These are phyloP conservation scores for Rhynchotus rufescens DNA, from an alignment of 2,797 vertebrate genomes.

Conservation along the genomic window DNA sequence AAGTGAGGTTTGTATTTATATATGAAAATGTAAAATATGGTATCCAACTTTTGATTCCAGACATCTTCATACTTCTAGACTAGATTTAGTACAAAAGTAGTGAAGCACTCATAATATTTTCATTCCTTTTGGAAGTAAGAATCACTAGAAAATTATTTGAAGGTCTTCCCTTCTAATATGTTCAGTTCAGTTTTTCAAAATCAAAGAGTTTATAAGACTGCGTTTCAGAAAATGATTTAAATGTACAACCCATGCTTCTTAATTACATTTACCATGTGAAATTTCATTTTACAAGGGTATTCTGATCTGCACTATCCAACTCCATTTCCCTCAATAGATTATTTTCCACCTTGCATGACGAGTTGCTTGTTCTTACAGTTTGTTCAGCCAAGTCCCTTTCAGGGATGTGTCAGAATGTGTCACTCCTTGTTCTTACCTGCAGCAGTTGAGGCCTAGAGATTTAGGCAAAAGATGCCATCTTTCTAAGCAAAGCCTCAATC, in stretches of 20 bases:
- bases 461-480: neutral
- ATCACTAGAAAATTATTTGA: neutral
- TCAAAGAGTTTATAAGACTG: neutral
- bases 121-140: neutral
- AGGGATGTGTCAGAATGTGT: neutral
- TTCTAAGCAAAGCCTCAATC: neutral
- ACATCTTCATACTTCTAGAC: neutral
- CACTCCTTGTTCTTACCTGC: neutral
- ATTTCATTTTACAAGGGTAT: neutral
- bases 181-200: neutral
- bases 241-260: neutral
- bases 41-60: neutral
- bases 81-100: neutral
- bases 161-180: neutral
- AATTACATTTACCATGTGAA: neutral
- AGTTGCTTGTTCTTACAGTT: neutral
- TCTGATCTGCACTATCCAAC: neutral
- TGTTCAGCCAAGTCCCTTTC: neutral
- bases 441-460: neutral
- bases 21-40: no score
- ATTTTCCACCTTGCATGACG: fast-evolving
- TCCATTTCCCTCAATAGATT: neutral
- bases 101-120: neutral
- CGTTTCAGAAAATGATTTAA: neutral
- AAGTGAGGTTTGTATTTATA: neutral